Conservation (phyloP, 2,888 invertebrate species). For the Phanerotoma sp. region DNA sequence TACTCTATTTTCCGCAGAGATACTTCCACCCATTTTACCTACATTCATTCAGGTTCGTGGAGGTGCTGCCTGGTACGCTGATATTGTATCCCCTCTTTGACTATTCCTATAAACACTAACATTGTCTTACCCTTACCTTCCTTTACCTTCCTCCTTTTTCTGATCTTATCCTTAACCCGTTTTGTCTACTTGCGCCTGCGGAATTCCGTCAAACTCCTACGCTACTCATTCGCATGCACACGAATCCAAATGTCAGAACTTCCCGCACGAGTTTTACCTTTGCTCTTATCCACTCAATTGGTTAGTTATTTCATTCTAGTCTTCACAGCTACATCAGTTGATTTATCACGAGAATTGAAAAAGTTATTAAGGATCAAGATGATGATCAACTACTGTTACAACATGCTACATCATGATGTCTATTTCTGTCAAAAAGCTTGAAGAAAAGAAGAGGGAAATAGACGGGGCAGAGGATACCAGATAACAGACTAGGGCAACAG, state of each 20-base stretch:
- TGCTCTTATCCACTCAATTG: not conserved
- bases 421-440: not conserved
- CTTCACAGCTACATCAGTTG: not conserved
- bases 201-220: conserved; percentile 41
- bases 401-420: not conserved
- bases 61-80: conserved; percentile 51
- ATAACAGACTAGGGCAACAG: not conserved
- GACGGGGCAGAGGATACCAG: not conserved
- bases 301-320: conserved; percentile 11
- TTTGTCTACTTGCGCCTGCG: conserved; percentile 41
- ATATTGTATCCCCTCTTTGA: conserved; percentile 31
- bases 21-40: conserved; percentile 11
- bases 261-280: not conserved
- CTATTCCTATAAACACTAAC: conserved; percentile 9
- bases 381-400: not conserved
- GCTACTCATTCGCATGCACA: conserved; percentile 18
- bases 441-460: not conserved
- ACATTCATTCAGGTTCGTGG: conserved; percentile 18
- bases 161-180: conserved; percentile 28
- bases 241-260: conserved; percentile 16
- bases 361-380: not conserved
- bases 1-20: not conserved
- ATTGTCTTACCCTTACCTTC: conserved; percentile 9
- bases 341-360: not conserved
- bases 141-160: conserved; percentile 17